Evolutionary conservation across 2,797 vertebrate species (phyloP).

Genomic region (Monodelphis domestica): DNA sequence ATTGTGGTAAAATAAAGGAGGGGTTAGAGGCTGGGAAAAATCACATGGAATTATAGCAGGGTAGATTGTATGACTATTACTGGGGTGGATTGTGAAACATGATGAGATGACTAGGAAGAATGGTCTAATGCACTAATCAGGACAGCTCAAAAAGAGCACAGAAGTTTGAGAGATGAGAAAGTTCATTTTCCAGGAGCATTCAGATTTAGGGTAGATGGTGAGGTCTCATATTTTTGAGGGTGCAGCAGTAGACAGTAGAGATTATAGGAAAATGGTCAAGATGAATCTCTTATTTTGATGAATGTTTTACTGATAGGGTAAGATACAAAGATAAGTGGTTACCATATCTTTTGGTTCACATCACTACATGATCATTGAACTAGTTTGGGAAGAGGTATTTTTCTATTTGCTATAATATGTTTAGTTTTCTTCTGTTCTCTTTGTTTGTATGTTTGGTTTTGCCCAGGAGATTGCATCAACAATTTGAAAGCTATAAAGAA

Average conservation of each 20-base stretch:
- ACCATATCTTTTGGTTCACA: constrained; percentile 22
- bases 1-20: not conserved
- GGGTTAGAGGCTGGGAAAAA: not conserved
- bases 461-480: constrained; percentile 96
- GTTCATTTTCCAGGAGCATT: not conserved
- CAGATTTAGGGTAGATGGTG: too few species aligned
- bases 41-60: not conserved
- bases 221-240: too few species aligned
- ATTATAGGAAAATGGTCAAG: not conserved
- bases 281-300: not conserved
- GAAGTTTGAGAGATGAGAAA: not conserved
- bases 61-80: not conserved
- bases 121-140: not conserved
- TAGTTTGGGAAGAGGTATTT: not conserved
- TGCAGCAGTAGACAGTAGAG: not conserved
- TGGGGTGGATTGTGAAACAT: not conserved
- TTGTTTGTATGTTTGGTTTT: constrained; percentile 70
- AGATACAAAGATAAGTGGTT: not conserved
- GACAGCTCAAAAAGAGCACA: not conserved
- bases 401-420: not conserved
- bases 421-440: constrained; percentile 27
- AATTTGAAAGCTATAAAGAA: constrained; percentile 99
- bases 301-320: constrained; percentile 1
- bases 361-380: not conserved
- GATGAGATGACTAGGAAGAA: not conserved